These are phyloP conservation scores for Drosophila differens DNA, from an alignment of 2,888 invertebrate species.

Conservation along the genomic window DNA sequence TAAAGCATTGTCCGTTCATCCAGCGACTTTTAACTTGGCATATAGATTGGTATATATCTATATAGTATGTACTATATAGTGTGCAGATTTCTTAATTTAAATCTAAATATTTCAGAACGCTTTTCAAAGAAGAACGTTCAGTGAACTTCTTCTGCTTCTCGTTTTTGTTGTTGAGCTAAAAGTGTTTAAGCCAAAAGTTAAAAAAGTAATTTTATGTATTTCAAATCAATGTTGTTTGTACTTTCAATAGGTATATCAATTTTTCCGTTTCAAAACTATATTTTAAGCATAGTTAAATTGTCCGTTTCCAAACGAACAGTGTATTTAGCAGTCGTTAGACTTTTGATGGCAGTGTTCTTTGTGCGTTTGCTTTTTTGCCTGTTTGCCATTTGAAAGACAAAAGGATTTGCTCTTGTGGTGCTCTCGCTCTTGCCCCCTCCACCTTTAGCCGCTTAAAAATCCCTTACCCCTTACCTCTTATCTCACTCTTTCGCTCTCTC, in stretches of 20 bases:
- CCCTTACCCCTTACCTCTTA: background rate
- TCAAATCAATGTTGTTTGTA: background rate
- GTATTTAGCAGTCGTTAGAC: background rate
- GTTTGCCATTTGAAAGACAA: conserved; percentile 70
- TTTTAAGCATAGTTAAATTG: background rate
- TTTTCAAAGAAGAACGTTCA: background rate
- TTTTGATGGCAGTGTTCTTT: background rate
- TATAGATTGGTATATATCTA: background rate
- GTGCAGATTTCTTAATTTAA: background rate
- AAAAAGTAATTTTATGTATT: background rate
- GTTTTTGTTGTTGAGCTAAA: background rate
- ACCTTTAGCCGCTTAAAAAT: background rate
- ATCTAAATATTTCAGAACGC: background rate
- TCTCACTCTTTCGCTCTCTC: conserved; percentile 3
- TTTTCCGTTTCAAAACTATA: background rate
- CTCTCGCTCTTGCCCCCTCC: conserved; percentile 19
- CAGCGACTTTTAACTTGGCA: background rate
- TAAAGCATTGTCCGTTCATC: background rate
- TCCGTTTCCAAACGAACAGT: background rate
- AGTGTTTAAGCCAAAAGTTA: background rate
- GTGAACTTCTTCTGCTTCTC: no score
- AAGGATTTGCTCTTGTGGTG: conserved; percentile 73
- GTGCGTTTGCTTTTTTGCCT: conserved; percentile 2
- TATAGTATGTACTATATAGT: background rate
- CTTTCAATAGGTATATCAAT: background rate